Percentiles rank a stretch among this genome's conserved stretches.
Evolutionary conservation across 2,797 vertebrate genomes (phyloP).

Genomic region (Sebastes jordani): DNA sequence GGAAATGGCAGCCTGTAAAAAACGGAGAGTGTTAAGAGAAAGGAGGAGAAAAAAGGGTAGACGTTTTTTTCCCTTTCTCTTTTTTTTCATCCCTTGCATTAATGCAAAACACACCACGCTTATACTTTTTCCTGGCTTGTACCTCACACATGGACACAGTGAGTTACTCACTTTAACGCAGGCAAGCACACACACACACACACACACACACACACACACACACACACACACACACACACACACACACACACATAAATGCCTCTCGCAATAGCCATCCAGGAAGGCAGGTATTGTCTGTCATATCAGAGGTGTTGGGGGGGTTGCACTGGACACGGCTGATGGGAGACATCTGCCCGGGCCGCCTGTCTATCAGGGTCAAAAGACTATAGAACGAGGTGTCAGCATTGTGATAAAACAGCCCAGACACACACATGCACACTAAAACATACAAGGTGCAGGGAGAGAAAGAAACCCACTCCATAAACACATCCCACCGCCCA

Average conservation of each 20-base stretch:
- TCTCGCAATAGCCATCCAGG: slow-evolving; percentile 26
- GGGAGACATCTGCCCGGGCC: slow-evolving; percentile 60
- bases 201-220: neutral
- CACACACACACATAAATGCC: neutral
- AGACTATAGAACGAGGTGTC: slow-evolving; percentile 51
- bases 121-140: slow-evolving; percentile 33
- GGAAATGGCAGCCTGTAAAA: slow-evolving; percentile 85
- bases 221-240: neutral
- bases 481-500: slow-evolving; percentile 38
- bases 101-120: slow-evolving; percentile 59
- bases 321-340: slow-evolving; percentile 47
- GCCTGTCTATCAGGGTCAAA: slow-evolving; percentile 43
- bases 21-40: slow-evolving; percentile 53
- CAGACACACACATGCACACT: slow-evolving; percentile 23
- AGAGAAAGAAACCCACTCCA: neutral
- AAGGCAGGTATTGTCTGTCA: slow-evolving; percentile 40
- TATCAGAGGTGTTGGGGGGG: slow-evolving; percentile 29
- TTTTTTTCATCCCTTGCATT: slow-evolving; percentile 32
- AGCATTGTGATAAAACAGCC: slow-evolving; percentile 41
- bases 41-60: slow-evolving; percentile 43
- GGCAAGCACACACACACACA: neutral
- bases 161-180: slow-evolving; percentile 6
- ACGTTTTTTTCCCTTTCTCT: neutral
- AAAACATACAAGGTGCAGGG: neutral
- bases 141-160: slow-evolving; percentile 28